Base-by-base conservation (phyloP, 2,797 vertebrate genomes). In the Stomatorhinus walkeri region DNA sequence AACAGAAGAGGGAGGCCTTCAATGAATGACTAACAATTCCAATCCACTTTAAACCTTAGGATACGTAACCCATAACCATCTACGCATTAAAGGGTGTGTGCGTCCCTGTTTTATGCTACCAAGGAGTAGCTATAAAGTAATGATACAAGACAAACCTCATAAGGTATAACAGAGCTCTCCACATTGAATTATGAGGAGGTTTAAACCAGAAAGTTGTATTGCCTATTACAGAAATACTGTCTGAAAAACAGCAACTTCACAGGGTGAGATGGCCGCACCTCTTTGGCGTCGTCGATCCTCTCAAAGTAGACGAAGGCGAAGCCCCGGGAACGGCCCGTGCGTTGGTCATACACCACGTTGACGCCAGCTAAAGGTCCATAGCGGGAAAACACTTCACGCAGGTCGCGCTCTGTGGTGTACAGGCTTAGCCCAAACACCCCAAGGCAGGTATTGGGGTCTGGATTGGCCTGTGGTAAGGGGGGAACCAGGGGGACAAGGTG, bases 221-320 rank as follows among this genome's bases (percentile, higher is more conserved):
- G 28, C 28, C 28, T 32, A 32, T 76, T 7, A 76, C 40, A 46
- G 76, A n/a, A 46, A 46, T n/a, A n/a, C 6, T 81, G 28, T 36
- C 12, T 32, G 28, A 46, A 43, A 79, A 46, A 81, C 1, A 46
- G 76, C 36, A 46, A 81, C 40, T 46, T 43, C 40, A 81, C 7
- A 81, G 76, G 76, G 14, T 10, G 5, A 85, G 46, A 28, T 7
- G 7, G 19, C 54, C 76, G 1, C 96, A 98, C 98, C 97, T 98
- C 97, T 93, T 98, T 99, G 87, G 97, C 97, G 92, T 99, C 97
- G 48, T 98, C 97, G 81, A 98, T 95, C 92, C 96, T 96, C 93
- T 99, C 97, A 90, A 97, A 98, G 93, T 98, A 98, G 92, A 99
- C 97, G 0, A 99, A 99, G 87, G 97, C 97, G 92, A 98, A 99